Conservation (phyloP, 2,888 invertebrate species). For the Chrysomela aeneicollis region DNA sequence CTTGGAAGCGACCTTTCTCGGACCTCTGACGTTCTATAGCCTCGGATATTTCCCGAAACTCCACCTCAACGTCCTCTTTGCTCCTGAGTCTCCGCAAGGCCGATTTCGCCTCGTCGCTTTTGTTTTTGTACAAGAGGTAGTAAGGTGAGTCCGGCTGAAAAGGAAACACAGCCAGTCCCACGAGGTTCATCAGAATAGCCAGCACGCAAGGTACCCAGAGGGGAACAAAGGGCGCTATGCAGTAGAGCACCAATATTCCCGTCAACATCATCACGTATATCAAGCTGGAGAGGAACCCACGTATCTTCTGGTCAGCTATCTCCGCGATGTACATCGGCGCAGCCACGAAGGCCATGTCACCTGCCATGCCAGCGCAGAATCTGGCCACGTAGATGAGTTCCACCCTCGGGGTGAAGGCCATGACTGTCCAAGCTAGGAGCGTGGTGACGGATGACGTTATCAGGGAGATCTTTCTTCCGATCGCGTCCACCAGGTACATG, state of each 20-base stretch:
- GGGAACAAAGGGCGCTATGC: constrained; percentile 54
- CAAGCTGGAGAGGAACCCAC: constrained; percentile 58
- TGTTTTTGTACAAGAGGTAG: constrained; percentile 54
- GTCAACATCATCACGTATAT: constrained; percentile 59
- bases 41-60: constrained; percentile 54
- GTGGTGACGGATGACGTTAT: constrained; percentile 53
- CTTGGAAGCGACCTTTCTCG: constrained; percentile 55
- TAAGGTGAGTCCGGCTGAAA: constrained; percentile 61
- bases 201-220: constrained; percentile 50
- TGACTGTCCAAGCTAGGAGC: constrained; percentile 55
- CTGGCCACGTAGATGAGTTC: constrained; percentile 55
- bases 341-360: constrained; percentile 59
- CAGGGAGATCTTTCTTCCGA: constrained; percentile 56
- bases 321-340: constrained; percentile 61
- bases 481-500: constrained; percentile 54
- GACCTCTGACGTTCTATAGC: constrained; percentile 56
- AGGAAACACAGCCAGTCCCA: constrained; percentile 53
- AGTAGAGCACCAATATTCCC: constrained; percentile 57
- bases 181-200: constrained; percentile 45
- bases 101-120: constrained; percentile 52
- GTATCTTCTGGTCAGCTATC: constrained; percentile 58
- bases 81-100: constrained; percentile 51
- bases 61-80: constrained; percentile 52
- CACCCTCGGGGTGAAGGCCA: constrained; percentile 53
- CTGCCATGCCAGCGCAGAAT: constrained; percentile 57